Evolutionary conservation across 2,113 vertebrate species (phyloP).

Genomic region (Felis chaus): DNA sequence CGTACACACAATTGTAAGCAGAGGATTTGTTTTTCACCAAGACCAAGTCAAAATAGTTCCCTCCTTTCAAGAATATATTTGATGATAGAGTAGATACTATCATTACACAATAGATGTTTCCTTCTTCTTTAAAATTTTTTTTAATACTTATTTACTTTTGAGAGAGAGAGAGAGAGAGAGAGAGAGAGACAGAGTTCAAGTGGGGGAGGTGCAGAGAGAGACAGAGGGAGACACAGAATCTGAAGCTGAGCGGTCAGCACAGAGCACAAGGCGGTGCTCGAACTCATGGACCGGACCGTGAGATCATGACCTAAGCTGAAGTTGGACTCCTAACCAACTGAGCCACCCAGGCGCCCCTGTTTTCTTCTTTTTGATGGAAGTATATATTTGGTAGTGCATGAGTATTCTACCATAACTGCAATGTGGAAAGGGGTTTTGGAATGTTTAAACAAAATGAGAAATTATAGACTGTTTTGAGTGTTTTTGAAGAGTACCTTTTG

Average conservation of each 20-base stretch:
- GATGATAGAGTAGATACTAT: constrained; percentile 3
- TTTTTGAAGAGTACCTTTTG: constrained; percentile 35
- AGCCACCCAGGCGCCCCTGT: neutral
- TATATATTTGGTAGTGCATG: neutral
- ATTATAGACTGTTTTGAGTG: constrained; percentile 35
- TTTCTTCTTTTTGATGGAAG: constrained; percentile 38
- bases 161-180: no score
- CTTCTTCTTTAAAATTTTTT: neutral
- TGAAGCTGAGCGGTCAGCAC: no score
- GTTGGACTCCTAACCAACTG: no score
- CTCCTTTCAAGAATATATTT: constrained; percentile 17
- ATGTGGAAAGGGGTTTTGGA: constrained; percentile 44
- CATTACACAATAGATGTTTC: neutral
- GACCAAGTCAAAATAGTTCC: constrained; percentile 10
- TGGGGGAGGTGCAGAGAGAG: no score
- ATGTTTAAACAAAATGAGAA: constrained; percentile 57
- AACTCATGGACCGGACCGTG: no score
- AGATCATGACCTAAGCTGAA: no score
- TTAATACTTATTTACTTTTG: no score
- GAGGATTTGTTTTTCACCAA: neutral
- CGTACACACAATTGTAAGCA: neutral
- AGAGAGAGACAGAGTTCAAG: no score
- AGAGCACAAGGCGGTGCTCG: no score
- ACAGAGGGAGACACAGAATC: no score
- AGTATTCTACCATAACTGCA: neutral